Evolutionary conservation across 2,797 vertebrate species (phyloP).

Genomic region (Galagoides demidoff): DNA sequence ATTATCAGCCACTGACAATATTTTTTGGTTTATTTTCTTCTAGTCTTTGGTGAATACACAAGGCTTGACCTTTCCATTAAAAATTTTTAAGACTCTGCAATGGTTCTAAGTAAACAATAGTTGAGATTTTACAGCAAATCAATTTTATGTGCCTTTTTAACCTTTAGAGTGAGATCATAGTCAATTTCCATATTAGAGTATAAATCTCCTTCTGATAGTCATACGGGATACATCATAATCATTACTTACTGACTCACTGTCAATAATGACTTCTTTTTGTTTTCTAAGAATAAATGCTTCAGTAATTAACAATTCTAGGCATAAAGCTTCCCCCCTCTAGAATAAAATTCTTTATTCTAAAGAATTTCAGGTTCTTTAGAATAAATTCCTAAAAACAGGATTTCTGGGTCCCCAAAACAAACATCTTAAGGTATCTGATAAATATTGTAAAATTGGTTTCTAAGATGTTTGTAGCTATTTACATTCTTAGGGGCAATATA

Average conservation of each 20-base stretch:
- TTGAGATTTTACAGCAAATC: neutral
- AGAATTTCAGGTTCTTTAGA: neutral
- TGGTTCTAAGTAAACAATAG: neutral
- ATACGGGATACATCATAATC: neutral
- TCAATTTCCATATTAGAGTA: neutral
- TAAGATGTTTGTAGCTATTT: neutral
- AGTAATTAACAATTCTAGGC: neutral
- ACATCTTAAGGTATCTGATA: neutral
- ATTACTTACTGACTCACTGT: neutral
- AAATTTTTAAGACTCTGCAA: no score
- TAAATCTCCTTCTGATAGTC: neutral
- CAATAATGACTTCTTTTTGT: neutral
- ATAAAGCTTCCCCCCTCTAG: neutral
- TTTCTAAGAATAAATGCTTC: slow-evolving; percentile 32
- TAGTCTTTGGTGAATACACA: neutral
- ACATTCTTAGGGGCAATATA: neutral
- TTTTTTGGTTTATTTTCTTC: neutral
- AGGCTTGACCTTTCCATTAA: neutral
- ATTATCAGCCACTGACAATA: neutral
- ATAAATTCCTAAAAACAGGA: neutral
- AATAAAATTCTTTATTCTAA: no score
- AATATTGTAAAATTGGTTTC: neutral
- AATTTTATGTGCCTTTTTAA: neutral
- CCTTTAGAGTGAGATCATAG: neutral
- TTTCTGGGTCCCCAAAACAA: neutral